Evolutionary conservation across 1,140 invertebrate genomes (phyloP).

Genomic region (Argopecten irradians): DNA sequence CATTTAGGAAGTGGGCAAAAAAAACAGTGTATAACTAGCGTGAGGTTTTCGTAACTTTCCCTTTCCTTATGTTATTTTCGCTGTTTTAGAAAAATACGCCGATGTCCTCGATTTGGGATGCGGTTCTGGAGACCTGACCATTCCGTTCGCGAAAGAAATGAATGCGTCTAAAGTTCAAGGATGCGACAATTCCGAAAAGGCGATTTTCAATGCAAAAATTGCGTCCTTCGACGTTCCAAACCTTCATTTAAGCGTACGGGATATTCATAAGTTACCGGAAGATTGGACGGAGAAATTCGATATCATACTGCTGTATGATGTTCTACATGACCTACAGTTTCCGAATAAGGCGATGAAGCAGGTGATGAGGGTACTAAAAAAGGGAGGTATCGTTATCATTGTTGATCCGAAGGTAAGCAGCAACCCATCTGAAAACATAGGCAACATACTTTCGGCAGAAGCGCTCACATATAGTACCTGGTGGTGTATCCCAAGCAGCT

Average conservation of each 20-base stretch:
- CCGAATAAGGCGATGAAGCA: conserved; percentile 17
- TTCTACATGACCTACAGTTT: conserved; percentile 42
- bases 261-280: neutral
- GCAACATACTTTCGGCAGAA: neutral
- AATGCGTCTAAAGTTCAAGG: neutral
- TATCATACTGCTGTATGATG: conserved; percentile 35
- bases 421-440: conserved; percentile 30
- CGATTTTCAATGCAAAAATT: neutral
- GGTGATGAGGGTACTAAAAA: conserved; percentile 36
- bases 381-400: conserved; percentile 26
- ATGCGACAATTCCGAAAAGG: neutral
- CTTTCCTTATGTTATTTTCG: no score
- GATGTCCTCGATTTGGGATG: conserved; percentile 35
- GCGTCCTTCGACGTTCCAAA: neutral
- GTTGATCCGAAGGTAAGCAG: conserved; percentile 34
- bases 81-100: neutral
- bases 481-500: conserved; percentile 43
- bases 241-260: neutral
- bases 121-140: conserved; percentile 24
- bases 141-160: neutral
- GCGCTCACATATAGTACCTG: conserved; percentile 35
- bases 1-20: no score
- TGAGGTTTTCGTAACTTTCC: no score
- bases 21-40: no score
- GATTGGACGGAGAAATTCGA: conserved; percentile 30